Evolutionary conservation across 2,888 invertebrate species (phyloP).

Genomic region (Pollenia amentaria): DNA sequence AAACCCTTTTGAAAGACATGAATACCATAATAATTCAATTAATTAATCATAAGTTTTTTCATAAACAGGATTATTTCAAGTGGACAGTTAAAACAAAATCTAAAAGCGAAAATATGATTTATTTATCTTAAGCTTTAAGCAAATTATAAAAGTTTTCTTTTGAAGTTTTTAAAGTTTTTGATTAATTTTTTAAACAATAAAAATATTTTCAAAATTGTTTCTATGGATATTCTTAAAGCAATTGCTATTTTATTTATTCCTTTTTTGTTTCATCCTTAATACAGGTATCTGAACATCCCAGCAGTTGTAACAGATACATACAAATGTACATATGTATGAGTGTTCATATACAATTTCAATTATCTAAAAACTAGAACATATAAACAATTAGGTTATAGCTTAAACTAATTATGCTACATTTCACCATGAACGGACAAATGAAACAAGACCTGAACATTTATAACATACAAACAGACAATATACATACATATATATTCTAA

Average conservation of each 20-base stretch:
- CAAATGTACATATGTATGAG: background rate
- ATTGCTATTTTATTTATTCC: background rate
- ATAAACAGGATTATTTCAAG: background rate
- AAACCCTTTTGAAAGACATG: too few species aligned
- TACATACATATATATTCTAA: background rate
- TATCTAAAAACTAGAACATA: constrained; percentile 63
- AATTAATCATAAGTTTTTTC: constrained; percentile 18
- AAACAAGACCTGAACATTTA: constrained; percentile 50
- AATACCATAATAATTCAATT: constrained; percentile 3
- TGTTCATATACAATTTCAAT: constrained; percentile 48
- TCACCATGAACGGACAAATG: constrained; percentile 72
- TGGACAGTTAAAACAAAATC: too few species aligned
- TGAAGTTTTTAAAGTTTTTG: background rate
- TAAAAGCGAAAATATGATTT: too few species aligned
- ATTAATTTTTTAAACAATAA: background rate
- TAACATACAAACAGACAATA: constrained; percentile 39
- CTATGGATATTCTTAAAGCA: too few species aligned
- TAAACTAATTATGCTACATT: constrained; percentile 81
- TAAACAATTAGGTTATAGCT: constrained; percentile 75
- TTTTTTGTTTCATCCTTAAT: background rate
- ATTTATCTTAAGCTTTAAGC: too few species aligned
- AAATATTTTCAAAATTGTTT: too few species aligned
- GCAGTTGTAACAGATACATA: constrained; percentile 10
- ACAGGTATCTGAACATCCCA: constrained; percentile 30
- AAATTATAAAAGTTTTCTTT: too few species aligned